These are phyloP conservation scores for Meta bourneti DNA, from an alignment of 2,888 invertebrate species.

Conservation along the genomic window DNA sequence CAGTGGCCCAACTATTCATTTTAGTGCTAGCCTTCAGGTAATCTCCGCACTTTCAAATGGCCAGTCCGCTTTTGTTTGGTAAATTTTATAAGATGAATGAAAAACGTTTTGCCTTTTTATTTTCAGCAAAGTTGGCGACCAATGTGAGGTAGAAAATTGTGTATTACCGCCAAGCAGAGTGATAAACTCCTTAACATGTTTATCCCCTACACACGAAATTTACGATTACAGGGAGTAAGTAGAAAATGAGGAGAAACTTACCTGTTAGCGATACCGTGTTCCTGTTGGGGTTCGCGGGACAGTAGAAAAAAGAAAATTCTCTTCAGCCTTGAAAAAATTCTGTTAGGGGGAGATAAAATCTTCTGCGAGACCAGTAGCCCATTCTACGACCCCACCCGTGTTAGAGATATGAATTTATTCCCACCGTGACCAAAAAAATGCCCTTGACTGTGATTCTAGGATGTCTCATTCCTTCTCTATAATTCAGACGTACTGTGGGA, in stretches of 20 bases:
- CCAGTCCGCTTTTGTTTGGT: too few relatives aligned
- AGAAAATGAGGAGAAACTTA: slow-evolving; percentile 39
- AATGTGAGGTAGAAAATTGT: too few relatives aligned
- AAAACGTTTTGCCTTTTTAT: too few relatives aligned
- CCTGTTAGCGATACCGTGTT: slow-evolving; percentile 34
- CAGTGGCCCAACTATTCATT: too few relatives aligned
- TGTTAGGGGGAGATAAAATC: not conserved
- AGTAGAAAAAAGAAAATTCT: slow-evolving; percentile 5
- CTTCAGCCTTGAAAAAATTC: slow-evolving; percentile 4
- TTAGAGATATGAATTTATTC: slow-evolving; percentile 4
- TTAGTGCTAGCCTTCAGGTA: too few relatives aligned
- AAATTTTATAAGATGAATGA: too few relatives aligned
- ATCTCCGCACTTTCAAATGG: too few relatives aligned
- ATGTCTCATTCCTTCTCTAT: not conserved
- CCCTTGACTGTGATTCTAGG: not conserved
- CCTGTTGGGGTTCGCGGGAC: not conserved
- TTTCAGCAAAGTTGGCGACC: too few relatives aligned
- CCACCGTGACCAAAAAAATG: not conserved
- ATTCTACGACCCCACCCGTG: not conserved
- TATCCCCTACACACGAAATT: not conserved
- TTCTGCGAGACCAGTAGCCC: slow-evolving; percentile 20
- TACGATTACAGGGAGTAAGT: slow-evolving; percentile 9
- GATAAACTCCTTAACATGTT: not conserved
- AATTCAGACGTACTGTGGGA: too few relatives aligned
- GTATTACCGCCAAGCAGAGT: not conserved